phyloP scores from a whole-genome alignment of 2,797 vertebrate species.

The Limnodromus scolopaceus region DNA sequence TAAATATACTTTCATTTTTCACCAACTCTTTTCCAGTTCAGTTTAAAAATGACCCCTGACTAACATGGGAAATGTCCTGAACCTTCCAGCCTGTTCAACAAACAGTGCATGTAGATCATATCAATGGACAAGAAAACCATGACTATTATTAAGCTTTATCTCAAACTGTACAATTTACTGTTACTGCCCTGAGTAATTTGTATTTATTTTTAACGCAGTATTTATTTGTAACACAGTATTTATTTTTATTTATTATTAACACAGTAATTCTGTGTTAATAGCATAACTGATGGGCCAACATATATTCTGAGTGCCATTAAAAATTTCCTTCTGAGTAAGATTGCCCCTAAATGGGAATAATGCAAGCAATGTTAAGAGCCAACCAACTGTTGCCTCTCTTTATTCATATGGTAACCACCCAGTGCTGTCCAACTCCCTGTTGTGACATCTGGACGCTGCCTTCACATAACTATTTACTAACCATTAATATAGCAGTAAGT shows the following conservation, averaged over 20 bases:
- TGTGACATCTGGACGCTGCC: not conserved
- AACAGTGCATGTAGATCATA: not conserved
- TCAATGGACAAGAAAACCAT: not conserved
- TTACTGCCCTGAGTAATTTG: not conserved
- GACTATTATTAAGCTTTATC: not conserved
- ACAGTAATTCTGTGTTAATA: not conserved
- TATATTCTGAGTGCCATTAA: not conserved
- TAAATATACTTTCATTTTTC: not conserved
- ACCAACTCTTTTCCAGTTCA: not conserved
- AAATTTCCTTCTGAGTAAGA: not conserved
- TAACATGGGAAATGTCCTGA: not conserved
- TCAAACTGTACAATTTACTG: not conserved
- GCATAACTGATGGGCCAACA: not conserved
- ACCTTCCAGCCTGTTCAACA: not conserved
- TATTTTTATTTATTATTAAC: conserved; percentile 6
- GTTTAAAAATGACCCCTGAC: not conserved
- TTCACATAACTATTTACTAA: not conserved
- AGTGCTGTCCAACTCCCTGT: not conserved
- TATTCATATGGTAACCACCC: not conserved
- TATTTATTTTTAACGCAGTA: not conserved
- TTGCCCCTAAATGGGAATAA: not conserved
- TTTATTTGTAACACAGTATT: not conserved
- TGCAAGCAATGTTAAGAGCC: not conserved
- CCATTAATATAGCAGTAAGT: not conserved
- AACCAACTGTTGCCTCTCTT: not conserved